Evolutionary conservation across 2,888 invertebrate species (phyloP), one percentile per base, ranked within the genome.

Genomic region (Lithodes maja): DNA sequence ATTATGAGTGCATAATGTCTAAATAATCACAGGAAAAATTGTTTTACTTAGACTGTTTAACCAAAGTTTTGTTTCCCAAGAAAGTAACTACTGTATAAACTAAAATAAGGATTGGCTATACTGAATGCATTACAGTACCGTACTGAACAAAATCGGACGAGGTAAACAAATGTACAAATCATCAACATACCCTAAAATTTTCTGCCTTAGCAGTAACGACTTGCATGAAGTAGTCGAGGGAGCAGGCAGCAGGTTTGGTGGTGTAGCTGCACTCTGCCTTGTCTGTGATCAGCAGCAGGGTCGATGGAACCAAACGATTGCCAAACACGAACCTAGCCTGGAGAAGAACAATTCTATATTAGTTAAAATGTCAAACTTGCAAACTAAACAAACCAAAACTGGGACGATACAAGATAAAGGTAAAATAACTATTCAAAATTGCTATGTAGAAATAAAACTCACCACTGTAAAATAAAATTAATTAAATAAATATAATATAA

Each of bases 191-290:
- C 92, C 98, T 97, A 92, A 98, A 97, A 94, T 98, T 99, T 94
- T 99, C 99, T 3, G 98, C 97, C 94, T 97, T 97, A 90, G 97
- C 97, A 94, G 98, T 99, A 9, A 97, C 96, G 93, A 98, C 97
- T 94, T 99, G 99, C 98, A 99, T 99, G 92, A 99, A 97, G 93
- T 97, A 96, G 94, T 99, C 99, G 91, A 98, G 95, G 55, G 97
- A 96, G 15, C 98, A 98, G 1, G 98, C 98, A 0, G 99, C 98
- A 3, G 98, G 98, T 94, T 98, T 98, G 5, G 98, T 98, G 91
- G 99, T 98, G 94, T 99, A 99, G 55, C 97, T 96, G 93, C 98
- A 96, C 93, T 98, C 98, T 7, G 98, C 97, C 94, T 99, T 99
- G 94, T 99, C 99, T 83, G 98, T 96, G 88, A 96, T 97, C 93